These are phyloP conservation scores for Gulo gulo DNA, from an alignment of 2,113 vertebrate species.

Conservation along the genomic window DNA sequence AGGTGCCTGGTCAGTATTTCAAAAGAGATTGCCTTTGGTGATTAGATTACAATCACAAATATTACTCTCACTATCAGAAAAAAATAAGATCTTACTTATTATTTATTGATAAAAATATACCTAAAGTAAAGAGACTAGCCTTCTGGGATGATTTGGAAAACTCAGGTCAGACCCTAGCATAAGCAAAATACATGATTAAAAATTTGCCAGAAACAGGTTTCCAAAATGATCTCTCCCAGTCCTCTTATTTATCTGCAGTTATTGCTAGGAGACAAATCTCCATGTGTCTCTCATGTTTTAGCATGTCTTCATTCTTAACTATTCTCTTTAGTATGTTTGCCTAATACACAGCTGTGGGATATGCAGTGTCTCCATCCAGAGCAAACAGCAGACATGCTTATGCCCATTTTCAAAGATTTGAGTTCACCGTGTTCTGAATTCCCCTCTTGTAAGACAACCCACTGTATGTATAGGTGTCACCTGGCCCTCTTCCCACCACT, in stretches of 20 bases:
- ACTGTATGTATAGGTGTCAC: neutral
- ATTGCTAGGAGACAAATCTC: neutral
- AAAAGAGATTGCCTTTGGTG: neutral
- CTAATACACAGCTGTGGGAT: neutral
- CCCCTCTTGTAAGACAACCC: neutral
- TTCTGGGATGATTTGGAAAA: neutral
- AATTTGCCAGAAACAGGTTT: neutral
- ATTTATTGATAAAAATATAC: slow-evolving; percentile 3
- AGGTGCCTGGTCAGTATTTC: neutral
- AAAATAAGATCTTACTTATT: neutral
- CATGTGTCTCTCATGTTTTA: neutral
- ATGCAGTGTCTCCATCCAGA: neutral
- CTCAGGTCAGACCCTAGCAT: neutral
- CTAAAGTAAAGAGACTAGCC: neutral
- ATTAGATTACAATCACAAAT: neutral
- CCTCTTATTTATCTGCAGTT: neutral
- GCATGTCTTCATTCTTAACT: neutral
- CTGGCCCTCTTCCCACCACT: neutral
- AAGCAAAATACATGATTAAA: neutral
- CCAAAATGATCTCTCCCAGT: neutral
- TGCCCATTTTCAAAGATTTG: neutral
- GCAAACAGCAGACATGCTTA: neutral
- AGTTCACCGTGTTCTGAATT: neutral
- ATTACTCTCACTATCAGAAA: neutral
- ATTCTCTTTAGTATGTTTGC: neutral